A percentile compares a stretch with the other conserved stretches of the same genome.
These are phyloP conservation scores for Hiodon alosoides DNA, from an alignment of 2,113 vertebrate genomes.

Conservation along the genomic window DNA sequence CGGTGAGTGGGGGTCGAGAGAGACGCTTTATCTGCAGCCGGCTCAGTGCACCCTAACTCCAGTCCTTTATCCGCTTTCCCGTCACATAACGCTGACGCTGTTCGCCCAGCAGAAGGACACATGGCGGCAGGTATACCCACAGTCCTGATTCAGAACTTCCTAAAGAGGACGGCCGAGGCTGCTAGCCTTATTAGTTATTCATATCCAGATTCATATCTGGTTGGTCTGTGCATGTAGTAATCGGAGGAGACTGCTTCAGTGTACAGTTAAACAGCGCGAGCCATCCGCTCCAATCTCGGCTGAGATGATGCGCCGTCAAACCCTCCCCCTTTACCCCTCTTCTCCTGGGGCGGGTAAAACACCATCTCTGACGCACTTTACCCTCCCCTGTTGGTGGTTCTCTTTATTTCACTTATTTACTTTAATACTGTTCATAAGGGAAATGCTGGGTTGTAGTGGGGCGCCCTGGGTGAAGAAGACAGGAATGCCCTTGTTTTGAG, in stretches of 20 bases:
- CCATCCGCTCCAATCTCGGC: constrained; percentile 17
- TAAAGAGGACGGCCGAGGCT: background rate
- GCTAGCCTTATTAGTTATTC: background rate
- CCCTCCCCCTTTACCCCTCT: constrained; percentile 1
- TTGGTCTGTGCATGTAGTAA: background rate
- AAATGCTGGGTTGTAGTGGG: constrained; percentile 4
- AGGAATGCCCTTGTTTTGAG: background rate
- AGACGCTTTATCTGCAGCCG: no score
- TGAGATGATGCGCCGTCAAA: background rate
- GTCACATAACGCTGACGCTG: no score
- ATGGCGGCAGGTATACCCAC: background rate
- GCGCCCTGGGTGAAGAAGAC: background rate
- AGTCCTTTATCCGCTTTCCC: no score
- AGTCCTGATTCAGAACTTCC: background rate
- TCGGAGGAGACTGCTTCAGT: background rate
- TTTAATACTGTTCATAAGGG: constrained; percentile 31
- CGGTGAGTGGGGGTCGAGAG: no score
- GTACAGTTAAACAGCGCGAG: background rate
- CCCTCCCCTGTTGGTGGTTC: constrained; percentile 28
- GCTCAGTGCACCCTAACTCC: no score
- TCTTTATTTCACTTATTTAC: constrained; percentile 35
- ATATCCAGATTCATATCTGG: background rate
- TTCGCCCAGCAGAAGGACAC: no score
- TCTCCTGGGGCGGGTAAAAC: constrained; percentile 22
- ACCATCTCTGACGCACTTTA: constrained; percentile 40